phyloP scores from a whole-genome alignment of 2,113 vertebrate genomes.

The Mesitornis unicolor region DNA sequence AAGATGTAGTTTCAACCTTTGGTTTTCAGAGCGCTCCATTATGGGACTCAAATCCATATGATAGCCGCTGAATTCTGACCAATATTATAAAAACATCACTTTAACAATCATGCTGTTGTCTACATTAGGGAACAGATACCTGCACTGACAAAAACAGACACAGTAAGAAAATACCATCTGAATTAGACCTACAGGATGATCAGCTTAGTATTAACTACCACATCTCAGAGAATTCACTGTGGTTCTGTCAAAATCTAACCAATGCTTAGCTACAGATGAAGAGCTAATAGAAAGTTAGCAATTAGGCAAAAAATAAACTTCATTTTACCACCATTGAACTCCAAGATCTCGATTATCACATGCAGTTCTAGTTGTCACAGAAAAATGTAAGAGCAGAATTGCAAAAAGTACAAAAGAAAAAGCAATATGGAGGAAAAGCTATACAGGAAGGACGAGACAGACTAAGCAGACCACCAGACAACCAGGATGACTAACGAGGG shows the following conservation, averaged over 20 bases:
- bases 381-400: neutral
- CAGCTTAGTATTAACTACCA: neutral
- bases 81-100: neutral
- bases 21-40: neutral
- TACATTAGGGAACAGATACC: neutral
- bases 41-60: neutral
- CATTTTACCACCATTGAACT: neutral
- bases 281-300: neutral
- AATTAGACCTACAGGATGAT: neutral
- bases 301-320: neutral
- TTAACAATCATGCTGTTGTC: neutral
- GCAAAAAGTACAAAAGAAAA: neutral
- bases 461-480: neutral
- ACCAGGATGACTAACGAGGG: neutral
- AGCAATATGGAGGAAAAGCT: neutral
- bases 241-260: neutral
- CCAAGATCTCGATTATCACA: neutral
- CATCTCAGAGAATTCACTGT: neutral
- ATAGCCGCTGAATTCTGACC: neutral
- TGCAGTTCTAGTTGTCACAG: neutral
- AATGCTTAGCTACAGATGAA: neutral
- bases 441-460: neutral
- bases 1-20: neutral
- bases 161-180: neutral
- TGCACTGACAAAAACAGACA: neutral